These are phyloP conservation scores for Glossosoma conforme DNA, from an alignment of 1,140 invertebrate species.

Conservation along the genomic window DNA sequence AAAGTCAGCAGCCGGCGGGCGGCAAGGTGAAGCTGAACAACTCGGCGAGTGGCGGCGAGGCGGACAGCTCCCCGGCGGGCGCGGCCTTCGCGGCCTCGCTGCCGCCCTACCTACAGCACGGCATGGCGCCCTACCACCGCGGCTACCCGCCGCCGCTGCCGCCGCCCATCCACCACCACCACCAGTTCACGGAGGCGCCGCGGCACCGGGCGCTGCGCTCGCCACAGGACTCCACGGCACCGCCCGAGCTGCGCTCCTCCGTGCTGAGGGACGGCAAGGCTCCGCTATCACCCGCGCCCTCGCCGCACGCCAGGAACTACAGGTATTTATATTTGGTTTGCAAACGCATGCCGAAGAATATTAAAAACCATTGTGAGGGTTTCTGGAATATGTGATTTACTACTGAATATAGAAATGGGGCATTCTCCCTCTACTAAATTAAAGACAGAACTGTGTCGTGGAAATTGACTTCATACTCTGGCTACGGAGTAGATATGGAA, in stretches of 20 bases:
- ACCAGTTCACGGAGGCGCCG: constrained; percentile 35
- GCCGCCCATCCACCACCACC: constrained; percentile 58
- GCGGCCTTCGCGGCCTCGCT: constrained; percentile 49
- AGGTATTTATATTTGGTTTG: constrained; percentile 34
- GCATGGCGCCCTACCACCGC: constrained; percentile 44
- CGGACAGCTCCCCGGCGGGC: constrained; percentile 40
- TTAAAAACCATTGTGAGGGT: no score
- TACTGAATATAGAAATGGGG: neutral
- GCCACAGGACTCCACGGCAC: constrained; percentile 35
- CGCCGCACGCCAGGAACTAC: constrained; percentile 54
- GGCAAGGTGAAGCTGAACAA: constrained; percentile 40
- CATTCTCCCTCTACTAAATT: neutral
- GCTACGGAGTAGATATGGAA: no score
- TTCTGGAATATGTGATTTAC: no score
- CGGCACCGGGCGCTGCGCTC: constrained; percentile 51
- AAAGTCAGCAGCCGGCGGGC: constrained; percentile 51
- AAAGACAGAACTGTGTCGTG: no score
- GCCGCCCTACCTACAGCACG: constrained; percentile 48
- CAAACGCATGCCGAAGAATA: no score
- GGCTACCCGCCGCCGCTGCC: constrained; percentile 47
- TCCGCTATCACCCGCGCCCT: constrained; percentile 52
- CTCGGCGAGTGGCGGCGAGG: constrained; percentile 32
- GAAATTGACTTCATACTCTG: no score
- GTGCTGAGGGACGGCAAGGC: constrained; percentile 52
- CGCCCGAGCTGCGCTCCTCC: constrained; percentile 40